Conservation (phyloP, 2,797 vertebrate genomes). For the Onychomys arenicola region DNA sequence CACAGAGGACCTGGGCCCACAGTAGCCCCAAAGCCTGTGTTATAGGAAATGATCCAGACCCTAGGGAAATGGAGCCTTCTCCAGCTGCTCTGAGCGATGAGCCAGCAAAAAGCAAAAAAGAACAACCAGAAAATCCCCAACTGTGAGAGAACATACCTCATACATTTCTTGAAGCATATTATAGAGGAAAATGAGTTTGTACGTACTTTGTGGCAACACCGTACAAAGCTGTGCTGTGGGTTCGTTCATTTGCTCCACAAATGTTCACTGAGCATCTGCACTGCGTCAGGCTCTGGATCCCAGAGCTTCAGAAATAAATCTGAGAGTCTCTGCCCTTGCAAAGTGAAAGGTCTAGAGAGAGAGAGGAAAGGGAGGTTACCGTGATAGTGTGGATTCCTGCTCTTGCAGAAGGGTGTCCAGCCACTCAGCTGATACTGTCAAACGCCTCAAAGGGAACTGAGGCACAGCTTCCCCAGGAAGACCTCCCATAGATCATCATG, state of each 20-base stretch:
- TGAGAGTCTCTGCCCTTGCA: neutral
- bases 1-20: constrained; percentile 51
- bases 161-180: neutral
- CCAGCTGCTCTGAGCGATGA: neutral
- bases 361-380: neutral
- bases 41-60: neutral
- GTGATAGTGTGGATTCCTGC: neutral
- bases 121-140: neutral
- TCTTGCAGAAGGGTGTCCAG: neutral
- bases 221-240: neutral
- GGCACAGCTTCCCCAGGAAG: neutral
- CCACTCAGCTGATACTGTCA: neutral
- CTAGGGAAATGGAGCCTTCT: neutral
- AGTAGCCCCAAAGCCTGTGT: constrained; percentile 11
- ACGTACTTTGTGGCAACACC: neutral
- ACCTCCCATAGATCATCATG: neutral
- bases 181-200: neutral
- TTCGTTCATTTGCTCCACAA: neutral
- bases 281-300: neutral
- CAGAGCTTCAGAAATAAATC: neutral
- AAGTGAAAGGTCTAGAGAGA: neutral
- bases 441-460: neutral
- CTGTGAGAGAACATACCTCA: neutral
- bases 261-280: neutral
- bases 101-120: neutral